phyloP scores from a whole-genome alignment of 2,113 vertebrate species.

The Excalfactoria chinensis region DNA sequence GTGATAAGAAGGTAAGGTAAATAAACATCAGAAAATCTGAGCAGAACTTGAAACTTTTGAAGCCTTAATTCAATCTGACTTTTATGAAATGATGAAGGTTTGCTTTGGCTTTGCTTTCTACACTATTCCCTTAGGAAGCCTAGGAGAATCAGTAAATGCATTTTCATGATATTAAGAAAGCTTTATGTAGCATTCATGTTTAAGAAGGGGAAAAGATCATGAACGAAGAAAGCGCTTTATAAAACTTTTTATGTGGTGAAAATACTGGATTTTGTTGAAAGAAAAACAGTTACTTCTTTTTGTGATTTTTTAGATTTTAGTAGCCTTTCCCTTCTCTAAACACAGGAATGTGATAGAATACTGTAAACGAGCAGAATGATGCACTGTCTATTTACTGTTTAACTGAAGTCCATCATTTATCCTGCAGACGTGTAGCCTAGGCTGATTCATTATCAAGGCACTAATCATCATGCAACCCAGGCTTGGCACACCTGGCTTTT shows the following conservation, averaged over 20 bases:
- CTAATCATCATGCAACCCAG: not conserved
- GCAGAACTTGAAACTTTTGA: not conserved
- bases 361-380: not conserved
- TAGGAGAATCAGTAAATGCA: not conserved
- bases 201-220: not conserved
- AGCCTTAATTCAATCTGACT: slow-evolving; percentile 5
- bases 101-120: not conserved
- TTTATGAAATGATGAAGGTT: slow-evolving; percentile 12
- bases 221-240: not conserved
- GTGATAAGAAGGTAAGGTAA: not conserved
- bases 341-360: not conserved
- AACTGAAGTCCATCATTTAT: not conserved
- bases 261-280: not conserved
- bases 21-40: slow-evolving; percentile 1
- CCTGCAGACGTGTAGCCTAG: not conserved
- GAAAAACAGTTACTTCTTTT: not conserved
- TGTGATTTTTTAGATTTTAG: not conserved
- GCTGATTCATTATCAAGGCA: not conserved
- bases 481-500: not conserved
- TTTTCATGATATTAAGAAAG: not conserved
- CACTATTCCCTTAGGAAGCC: not conserved
- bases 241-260: not conserved
- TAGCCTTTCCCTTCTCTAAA: not conserved
- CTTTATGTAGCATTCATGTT: not conserved
- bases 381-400: not conserved